Evolutionary conservation across 2,797 vertebrate genomes (phyloP).

Genomic region (Danio tinwini): DNA sequence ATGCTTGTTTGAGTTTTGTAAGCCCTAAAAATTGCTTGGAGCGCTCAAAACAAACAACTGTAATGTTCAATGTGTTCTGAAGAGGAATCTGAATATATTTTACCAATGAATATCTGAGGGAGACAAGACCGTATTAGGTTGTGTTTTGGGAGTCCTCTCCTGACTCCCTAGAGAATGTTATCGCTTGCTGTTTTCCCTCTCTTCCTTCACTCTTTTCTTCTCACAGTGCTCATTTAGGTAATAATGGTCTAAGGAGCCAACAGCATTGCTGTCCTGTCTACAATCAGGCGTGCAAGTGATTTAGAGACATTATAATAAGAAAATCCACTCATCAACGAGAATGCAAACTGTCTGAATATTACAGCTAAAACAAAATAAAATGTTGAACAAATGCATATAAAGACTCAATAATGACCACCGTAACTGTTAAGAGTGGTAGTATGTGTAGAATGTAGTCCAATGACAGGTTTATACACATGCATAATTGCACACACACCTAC

Average conservation of each 20-base stretch:
- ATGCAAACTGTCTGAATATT: not conserved
- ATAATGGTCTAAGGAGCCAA: slow-evolving; percentile 44
- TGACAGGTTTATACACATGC: slow-evolving; percentile 21
- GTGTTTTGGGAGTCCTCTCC: slow-evolving; percentile 54
- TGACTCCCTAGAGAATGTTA: slow-evolving; percentile 16
- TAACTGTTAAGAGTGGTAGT: slow-evolving; percentile 6
- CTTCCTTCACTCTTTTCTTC: slow-evolving; percentile 16
- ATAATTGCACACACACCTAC: slow-evolving; percentile 19
- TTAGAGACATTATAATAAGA: too few relatives aligned
- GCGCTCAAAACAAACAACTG: slow-evolving; percentile 62
- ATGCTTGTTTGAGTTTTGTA: slow-evolving; percentile 53
- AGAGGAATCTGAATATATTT: slow-evolving; percentile 63
- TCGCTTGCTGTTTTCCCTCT: not conserved
- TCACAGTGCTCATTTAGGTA: slow-evolving; percentile 51
- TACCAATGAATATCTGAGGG: slow-evolving; percentile 58
- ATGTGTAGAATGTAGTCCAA: slow-evolving; percentile 12
- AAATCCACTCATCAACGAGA: too few relatives aligned
- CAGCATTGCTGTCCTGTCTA: slow-evolving; percentile 21
- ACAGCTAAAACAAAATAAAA: not conserved
- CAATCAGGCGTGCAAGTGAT: not conserved
- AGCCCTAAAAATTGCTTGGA: slow-evolving; percentile 67
- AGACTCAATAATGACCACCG: not conserved
- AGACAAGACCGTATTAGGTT: slow-evolving; percentile 80
- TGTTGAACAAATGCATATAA: not conserved
- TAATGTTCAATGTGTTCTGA: slow-evolving; percentile 61